Conservation (phyloP, 2,888 invertebrate species). For the Altica lythri region DNA sequence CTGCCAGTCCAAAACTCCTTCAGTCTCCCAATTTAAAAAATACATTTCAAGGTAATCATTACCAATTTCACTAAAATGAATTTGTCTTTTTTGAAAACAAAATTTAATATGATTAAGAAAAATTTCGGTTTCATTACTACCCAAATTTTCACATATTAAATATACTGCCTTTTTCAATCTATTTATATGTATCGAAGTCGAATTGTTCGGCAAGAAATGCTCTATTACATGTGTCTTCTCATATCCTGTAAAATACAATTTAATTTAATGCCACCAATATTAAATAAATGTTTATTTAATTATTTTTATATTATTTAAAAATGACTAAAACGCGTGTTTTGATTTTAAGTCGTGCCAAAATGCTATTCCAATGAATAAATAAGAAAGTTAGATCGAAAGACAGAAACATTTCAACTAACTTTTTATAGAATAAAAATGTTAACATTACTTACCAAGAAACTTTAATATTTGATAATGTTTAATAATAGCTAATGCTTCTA, state of each 20-base stretch:
- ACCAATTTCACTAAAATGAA: conserved; percentile 36
- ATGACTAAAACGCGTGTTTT: no score
- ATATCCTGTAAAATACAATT: conserved; percentile 38
- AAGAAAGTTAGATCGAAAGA: no score
- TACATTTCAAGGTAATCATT: conserved; percentile 48
- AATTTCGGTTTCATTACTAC: conserved; percentile 44
- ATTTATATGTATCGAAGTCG: conserved; percentile 50
- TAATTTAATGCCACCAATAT: background rate
- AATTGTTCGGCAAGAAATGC: conserved; percentile 40
- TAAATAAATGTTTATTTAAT: background rate
- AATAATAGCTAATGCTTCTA: conserved; percentile 62
- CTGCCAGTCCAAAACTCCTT: conserved; percentile 39
- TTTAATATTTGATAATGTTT: conserved; percentile 51
- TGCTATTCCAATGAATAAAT: no score
- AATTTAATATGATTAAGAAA: conserved; percentile 38
- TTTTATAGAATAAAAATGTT: no score
- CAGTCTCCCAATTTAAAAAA: conserved; percentile 49
- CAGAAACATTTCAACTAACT: no score
- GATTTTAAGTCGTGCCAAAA: no score
- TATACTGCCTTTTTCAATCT: conserved; percentile 58
- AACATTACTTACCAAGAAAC: conserved; percentile 36
- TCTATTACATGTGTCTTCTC: conserved; percentile 34
- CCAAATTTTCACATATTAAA: conserved; percentile 56
- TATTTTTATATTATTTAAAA: no score
- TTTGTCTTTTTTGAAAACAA: conserved; percentile 38